Percentiles rank a stretch among this genome's conserved stretches.
Conservation (phyloP, 2,797 vertebrate species). For the Merluccius polli region DNA sequence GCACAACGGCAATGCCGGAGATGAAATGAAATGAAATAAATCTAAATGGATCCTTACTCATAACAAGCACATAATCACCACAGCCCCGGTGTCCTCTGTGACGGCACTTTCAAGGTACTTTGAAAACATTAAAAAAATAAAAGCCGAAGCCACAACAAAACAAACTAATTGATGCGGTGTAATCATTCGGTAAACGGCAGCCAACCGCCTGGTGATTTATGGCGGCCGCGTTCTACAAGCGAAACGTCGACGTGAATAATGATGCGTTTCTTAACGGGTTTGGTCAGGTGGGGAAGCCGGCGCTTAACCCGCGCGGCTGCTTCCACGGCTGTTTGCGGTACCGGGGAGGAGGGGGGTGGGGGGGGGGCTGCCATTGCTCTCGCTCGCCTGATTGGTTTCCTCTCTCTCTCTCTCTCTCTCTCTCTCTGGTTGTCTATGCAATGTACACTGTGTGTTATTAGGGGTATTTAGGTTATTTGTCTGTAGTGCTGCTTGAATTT, state of each 20-base stretch:
- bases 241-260: conserved; percentile 42
- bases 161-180: conserved; percentile 39
- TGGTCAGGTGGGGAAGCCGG: conserved; percentile 28
- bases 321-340: background rate
- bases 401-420: background rate
- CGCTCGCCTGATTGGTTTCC: background rate
- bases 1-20: too few species aligned
- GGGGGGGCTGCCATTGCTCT: background rate
- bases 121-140: background rate
- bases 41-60: background rate
- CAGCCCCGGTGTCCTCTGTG: conserved; percentile 16
- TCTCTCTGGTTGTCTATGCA: background rate
- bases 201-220: conserved; percentile 42
- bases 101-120: conserved; percentile 12
- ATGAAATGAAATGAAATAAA: background rate
- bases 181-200: conserved; percentile 27
- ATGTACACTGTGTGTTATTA: background rate
- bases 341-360: background rate
- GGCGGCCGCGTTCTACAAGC: conserved; percentile 28
- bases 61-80: conserved; percentile 8
- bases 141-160: background rate
- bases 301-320: background rate
- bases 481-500: background rate
- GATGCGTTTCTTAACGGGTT: conserved; percentile 30
- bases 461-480: background rate